Evolutionary conservation across 2,113 vertebrate genomes (phyloP).

Genomic region (Phaethornis superciliosus): DNA sequence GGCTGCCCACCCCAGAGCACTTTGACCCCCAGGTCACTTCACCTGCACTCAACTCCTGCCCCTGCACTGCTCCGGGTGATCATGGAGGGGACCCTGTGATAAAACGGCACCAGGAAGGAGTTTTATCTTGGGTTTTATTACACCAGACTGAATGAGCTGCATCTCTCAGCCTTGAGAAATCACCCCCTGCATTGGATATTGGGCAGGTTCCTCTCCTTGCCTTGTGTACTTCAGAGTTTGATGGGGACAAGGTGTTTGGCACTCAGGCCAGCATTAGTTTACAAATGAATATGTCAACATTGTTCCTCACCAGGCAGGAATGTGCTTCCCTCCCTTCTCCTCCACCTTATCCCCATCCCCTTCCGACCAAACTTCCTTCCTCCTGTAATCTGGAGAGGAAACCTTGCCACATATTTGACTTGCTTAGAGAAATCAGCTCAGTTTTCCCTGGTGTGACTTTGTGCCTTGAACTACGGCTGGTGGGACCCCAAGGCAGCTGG

Average conservation of each 20-base stretch:
- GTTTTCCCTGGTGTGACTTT: constrained; percentile 38
- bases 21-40: rapidly evolving
- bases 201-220: background rate
- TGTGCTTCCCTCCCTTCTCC: constrained; percentile 63
- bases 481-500: background rate
- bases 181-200: background rate
- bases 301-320: constrained; percentile 72
- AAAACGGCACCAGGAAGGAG: background rate
- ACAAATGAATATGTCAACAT: constrained; percentile 60
- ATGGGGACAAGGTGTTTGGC: constrained; percentile 54
- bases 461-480: background rate
- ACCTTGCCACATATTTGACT: constrained; percentile 18
- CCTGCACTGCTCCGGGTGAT: background rate
- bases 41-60: background rate
- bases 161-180: background rate
- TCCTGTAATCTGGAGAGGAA: constrained; percentile 69
- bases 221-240: background rate
- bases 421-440: background rate
- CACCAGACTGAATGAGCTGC: background rate
- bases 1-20: background rate
- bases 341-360: constrained; percentile 71
- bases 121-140: background rate
- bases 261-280: constrained; percentile 39
- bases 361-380: constrained; percentile 73
- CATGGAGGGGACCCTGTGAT: rapidly evolving